These are phyloP conservation scores for Scaptomyza parva DNA, from an alignment of 2,888 invertebrate species.

Conservation along the genomic window DNA sequence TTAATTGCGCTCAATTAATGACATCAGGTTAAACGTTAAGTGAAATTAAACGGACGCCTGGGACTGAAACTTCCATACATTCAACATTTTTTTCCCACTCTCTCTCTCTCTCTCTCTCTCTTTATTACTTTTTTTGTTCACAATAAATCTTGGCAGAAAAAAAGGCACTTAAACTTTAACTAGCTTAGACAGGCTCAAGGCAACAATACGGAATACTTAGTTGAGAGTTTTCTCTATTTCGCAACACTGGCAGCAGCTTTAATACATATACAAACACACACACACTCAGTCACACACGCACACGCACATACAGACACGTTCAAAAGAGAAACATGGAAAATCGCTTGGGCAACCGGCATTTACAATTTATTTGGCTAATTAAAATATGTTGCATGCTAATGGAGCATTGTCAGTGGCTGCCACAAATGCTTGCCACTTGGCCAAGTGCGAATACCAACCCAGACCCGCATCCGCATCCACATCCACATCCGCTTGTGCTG, in stretches of 20 bases:
- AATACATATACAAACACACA: conserved; percentile 15
- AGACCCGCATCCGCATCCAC: conserved; percentile 21
- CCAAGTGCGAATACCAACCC: conserved; percentile 34
- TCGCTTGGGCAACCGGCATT: conserved; percentile 46
- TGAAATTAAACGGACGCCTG: conserved; percentile 76
- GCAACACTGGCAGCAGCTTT: conserved; percentile 28
- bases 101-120: conserved; percentile 7
- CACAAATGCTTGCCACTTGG: conserved; percentile 41
- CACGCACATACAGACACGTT: not conserved
- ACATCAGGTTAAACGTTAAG: conserved; percentile 79
- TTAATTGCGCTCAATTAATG: conserved; percentile 79
- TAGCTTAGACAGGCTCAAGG: conserved; percentile 21
- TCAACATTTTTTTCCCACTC: conserved; percentile 22
- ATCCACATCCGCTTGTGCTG: conserved; percentile 32
- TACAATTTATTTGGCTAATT: conserved; percentile 80
- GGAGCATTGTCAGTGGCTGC: conserved; percentile 69
- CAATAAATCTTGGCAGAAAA: conserved; percentile 57
- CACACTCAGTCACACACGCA: conserved; percentile 1
- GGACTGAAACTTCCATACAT: conserved; percentile 33
- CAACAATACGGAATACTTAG: conserved; percentile 2
- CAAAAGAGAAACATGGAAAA: conserved; percentile 10
- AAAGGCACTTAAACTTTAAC: conserved; percentile 55
- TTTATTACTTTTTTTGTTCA: not conserved
- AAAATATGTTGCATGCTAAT: conserved; percentile 81
- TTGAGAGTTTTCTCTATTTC: conserved; percentile 19